Percentiles rank a stretch among this genome's conserved stretches.
These are phyloP conservation scores for Epiblema foenella DNA, from an alignment of 2,888 invertebrate species.

Conservation along the genomic window DNA sequence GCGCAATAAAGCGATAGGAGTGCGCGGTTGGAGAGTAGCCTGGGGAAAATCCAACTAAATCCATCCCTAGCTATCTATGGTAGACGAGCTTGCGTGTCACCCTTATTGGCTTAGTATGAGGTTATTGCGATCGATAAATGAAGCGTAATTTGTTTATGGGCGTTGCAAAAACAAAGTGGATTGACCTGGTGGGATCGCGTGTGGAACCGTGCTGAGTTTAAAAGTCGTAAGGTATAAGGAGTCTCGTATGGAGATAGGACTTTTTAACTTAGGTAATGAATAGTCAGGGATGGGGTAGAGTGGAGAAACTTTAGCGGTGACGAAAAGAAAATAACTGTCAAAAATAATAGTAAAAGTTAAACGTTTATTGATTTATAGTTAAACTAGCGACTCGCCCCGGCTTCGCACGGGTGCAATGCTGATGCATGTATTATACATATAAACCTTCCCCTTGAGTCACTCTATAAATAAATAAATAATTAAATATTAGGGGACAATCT, in stretches of 20 bases:
- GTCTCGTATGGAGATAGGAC: not conserved
- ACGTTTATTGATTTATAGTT: too few species aligned
- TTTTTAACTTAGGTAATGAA: constrained; percentile 8
- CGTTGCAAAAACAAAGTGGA: constrained; percentile 82
- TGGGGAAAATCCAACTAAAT: too few species aligned
- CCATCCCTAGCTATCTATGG: constrained; percentile 40
- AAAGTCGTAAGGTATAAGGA: not conserved
- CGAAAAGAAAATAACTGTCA: not conserved
- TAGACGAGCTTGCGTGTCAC: constrained; percentile 56
- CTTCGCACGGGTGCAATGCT: too few species aligned
- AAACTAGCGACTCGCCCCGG: too few species aligned
- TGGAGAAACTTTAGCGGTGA: constrained; percentile 26
- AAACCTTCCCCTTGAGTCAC: too few species aligned
- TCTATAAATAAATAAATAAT: too few species aligned
- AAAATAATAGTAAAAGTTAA: too few species aligned
- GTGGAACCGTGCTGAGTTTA: constrained; percentile 52
- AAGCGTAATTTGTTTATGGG: constrained; percentile 78
- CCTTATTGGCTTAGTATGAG: constrained; percentile 76
- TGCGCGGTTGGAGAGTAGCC: too few species aligned
- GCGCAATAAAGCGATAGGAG: too few species aligned
- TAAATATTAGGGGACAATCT: too few species aligned
- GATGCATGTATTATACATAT: too few species aligned
- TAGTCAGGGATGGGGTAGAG: constrained; percentile 47
- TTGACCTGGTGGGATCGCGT: constrained; percentile 79
- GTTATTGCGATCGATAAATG: constrained; percentile 78